phyloP scores from a whole-genome alignment of 2,888 invertebrate species.

The Ephialtes manifestator region DNA sequence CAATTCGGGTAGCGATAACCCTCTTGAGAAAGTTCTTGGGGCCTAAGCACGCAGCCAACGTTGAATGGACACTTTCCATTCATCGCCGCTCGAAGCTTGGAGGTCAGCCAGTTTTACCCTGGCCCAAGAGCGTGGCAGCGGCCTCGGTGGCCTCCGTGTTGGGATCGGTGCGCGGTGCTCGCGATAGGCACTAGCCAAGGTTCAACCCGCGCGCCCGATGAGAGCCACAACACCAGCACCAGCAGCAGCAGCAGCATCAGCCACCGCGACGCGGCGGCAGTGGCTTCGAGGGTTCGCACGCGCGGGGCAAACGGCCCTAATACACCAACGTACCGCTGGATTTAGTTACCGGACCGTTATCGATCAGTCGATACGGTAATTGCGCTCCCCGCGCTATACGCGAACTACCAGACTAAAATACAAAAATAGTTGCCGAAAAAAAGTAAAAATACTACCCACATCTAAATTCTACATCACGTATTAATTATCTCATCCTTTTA shows the following conservation, averaged over 20 bases:
- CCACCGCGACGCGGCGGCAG: not conserved
- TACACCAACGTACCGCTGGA: conserved; percentile 34
- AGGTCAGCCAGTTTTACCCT: conserved; percentile 75
- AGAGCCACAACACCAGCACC: conserved; percentile 25
- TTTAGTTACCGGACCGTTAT: conserved; percentile 65
- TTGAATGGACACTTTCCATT: conserved; percentile 82
- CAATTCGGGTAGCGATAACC: not conserved
- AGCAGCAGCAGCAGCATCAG: too few relatives aligned
- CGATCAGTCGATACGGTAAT: conserved; percentile 67
- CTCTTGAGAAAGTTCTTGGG: conserved; percentile 46
- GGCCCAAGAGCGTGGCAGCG: conserved; percentile 62
- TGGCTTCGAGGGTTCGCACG: conserved; percentile 20
- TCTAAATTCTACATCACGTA: not conserved
- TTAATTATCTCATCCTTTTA: not conserved
- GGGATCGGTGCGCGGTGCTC: not conserved
- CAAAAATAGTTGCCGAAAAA: not conserved
- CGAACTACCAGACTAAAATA: conserved; percentile 18
- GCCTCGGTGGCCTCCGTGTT: conserved; percentile 34
- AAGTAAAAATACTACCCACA: not conserved
- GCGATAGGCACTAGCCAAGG: conserved; percentile 27
- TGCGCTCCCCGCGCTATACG: conserved; percentile 52
- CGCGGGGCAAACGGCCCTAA: conserved; percentile 27
- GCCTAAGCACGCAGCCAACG: conserved; percentile 58
- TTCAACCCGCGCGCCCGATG: conserved; percentile 16
- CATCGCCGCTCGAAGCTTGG: conserved; percentile 78